Conservation (phyloP, 2,888 invertebrate species). For the Biston betularia region DNA sequence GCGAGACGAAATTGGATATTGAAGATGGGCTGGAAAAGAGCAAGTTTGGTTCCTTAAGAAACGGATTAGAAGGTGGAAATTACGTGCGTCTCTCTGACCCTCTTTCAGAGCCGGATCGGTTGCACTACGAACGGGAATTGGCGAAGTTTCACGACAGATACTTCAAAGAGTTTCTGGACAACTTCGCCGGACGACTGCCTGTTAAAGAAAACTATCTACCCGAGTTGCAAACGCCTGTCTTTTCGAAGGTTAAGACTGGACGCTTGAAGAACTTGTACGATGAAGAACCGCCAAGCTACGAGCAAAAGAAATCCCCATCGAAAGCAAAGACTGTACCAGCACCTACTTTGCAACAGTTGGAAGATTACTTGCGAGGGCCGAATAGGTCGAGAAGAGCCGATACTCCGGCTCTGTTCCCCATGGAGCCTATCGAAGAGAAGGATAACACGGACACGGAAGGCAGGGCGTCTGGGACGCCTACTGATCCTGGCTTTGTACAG, state of each 20-base stretch:
- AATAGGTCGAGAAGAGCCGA: slow-evolving; percentile 69
- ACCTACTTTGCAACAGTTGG: slow-evolving; percentile 81
- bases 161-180: slow-evolving; percentile 74
- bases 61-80: slow-evolving; percentile 73
- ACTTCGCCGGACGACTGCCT: slow-evolving; percentile 67
- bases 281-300: slow-evolving; percentile 72
- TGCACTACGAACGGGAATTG: slow-evolving; percentile 78
- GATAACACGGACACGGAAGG: slow-evolving; percentile 71
- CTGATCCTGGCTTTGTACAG: slow-evolving; percentile 91
- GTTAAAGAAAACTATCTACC: slow-evolving; percentile 79
- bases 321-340: slow-evolving; percentile 72
- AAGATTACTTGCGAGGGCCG: slow-evolving; percentile 77
- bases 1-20: slow-evolving; percentile 50
- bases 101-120: slow-evolving; percentile 66
- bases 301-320: slow-evolving; percentile 71
- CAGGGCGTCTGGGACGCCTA: slow-evolving; percentile 88
- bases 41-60: slow-evolving; percentile 79
- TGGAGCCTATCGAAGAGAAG: slow-evolving; percentile 82
- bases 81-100: slow-evolving; percentile 77
- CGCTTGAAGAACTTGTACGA: slow-evolving; percentile 72
- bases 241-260: slow-evolving; percentile 78
- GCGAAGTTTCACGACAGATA: slow-evolving; percentile 80
- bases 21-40: slow-evolving; percentile 71
- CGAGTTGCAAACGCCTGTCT: slow-evolving; percentile 80
- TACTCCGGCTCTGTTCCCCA: slow-evolving; percentile 80